phyloP scores from a whole-genome alignment of 1,140 invertebrate species.

The Panulirus ornatus region DNA sequence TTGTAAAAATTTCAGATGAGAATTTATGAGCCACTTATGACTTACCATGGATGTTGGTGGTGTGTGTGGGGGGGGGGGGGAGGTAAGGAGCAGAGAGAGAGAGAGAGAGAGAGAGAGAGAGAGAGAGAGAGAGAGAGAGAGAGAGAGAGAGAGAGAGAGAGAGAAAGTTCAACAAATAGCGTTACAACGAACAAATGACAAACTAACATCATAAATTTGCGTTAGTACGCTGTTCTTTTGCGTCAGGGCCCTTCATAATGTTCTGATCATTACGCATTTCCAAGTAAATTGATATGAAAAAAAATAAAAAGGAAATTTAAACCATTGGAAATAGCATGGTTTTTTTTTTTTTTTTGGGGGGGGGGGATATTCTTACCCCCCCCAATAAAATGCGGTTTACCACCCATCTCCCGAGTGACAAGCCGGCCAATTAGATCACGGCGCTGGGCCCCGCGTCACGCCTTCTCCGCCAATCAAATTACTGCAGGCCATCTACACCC shows the following conservation, averaged over 20 bases:
- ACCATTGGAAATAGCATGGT: no score
- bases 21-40: conserved; percentile 23
- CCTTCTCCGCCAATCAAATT: conserved; percentile 29
- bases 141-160: conserved; percentile 13
- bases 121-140: not conserved
- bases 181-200: no score
- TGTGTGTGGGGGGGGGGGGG: not conserved
- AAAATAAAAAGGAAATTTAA: no score
- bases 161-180: no score
- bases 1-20: conserved; percentile 20
- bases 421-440: conserved; percentile 7
- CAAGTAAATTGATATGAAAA: no score
- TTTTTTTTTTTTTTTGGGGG: no score
- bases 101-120: conserved; percentile 29
- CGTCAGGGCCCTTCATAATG: no score
- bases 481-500: not conserved
- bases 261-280: no score
- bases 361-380: no score
- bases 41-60: not conserved
- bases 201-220: no score
- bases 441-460: conserved; percentile 15
- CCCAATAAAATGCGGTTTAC: not conserved
- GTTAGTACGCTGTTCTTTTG: no score
- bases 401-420: conserved; percentile 9
- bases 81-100: not conserved